A percentile compares a stretch with the other conserved stretches of the same genome.
These are phyloP conservation scores for Hyposmocoma kahamanoa DNA, from an alignment of 1,140 invertebrate genomes.

Conservation along the genomic window DNA sequence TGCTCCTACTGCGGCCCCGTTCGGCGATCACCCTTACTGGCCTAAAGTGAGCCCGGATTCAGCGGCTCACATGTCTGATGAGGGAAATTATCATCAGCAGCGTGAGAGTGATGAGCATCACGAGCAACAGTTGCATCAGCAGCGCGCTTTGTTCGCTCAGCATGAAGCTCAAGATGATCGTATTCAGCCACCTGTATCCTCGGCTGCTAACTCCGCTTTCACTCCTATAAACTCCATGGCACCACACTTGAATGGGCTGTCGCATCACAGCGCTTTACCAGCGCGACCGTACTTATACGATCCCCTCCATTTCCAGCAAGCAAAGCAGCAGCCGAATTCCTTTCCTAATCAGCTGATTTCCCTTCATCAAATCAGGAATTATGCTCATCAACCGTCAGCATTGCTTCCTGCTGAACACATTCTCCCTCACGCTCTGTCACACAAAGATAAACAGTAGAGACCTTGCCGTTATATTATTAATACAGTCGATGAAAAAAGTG, in stretches of 20 bases:
- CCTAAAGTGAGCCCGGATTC: slow-evolving; percentile 85
- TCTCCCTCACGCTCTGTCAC: slow-evolving; percentile 64
- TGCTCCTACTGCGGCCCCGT: slow-evolving; percentile 62
- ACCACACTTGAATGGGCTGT: slow-evolving; percentile 81
- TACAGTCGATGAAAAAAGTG: neutral
- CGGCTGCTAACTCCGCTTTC: slow-evolving; percentile 88
- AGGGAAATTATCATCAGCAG: slow-evolving; percentile 76
- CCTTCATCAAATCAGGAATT: slow-evolving; percentile 96
- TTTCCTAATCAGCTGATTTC: slow-evolving; percentile 97
- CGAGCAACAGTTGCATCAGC: slow-evolving; percentile 79
- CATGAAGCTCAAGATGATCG: slow-evolving; percentile 79
- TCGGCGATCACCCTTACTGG: slow-evolving; percentile 85
- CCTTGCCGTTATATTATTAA: slow-evolving; percentile 38
- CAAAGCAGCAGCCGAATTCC: slow-evolving; percentile 79
- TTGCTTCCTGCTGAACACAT: slow-evolving; percentile 70
- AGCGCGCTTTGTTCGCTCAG: slow-evolving; percentile 73
- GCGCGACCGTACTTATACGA: slow-evolving; percentile 93
- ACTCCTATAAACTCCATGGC: slow-evolving; percentile 90
- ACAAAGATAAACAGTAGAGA: slow-evolving; percentile 72
- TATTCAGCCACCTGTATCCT: slow-evolving; percentile 63
- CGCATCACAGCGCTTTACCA: slow-evolving; percentile 82
- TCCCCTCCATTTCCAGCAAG: slow-evolving; percentile 87
- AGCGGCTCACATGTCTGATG: slow-evolving; percentile 79
- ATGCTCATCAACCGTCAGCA: slow-evolving; percentile 90
- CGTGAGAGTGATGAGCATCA: slow-evolving; percentile 75